These are phyloP conservation scores for Philonicus albiceps DNA, from an alignment of 2,888 invertebrate species.

Conservation along the genomic window DNA sequence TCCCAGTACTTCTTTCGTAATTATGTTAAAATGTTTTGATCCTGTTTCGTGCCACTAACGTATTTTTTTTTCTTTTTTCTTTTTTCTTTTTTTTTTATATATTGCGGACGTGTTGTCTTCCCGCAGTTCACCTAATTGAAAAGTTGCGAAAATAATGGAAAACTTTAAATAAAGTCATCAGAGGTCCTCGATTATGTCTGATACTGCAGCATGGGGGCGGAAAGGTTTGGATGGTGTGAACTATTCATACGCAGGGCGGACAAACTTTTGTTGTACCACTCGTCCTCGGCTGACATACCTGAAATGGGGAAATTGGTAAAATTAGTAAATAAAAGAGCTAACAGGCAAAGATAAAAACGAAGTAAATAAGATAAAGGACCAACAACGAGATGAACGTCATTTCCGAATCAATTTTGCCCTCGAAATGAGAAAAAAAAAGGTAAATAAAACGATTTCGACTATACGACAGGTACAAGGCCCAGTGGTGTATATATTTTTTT, in stretches of 20 bases:
- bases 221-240: conserved; percentile 92
- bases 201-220: conserved; percentile 96
- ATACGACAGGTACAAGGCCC: neutral
- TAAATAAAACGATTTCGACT: neutral
- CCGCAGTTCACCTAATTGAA: neutral
- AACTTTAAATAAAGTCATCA: conserved; percentile 62
- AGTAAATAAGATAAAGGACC: conserved; percentile 18
- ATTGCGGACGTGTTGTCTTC: neutral
- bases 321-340: neutral
- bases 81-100: too few species aligned
- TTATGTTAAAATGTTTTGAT: neutral
- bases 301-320: conserved; percentile 53
- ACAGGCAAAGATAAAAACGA: conserved; percentile 7
- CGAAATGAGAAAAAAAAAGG: neutral
- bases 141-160: neutral
- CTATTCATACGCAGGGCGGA: conserved; percentile 97
- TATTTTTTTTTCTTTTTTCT: too few species aligned
- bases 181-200: conserved; percentile 84
- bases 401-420: conserved; percentile 34
- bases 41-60: neutral
- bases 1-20: neutral
- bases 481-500: neutral
- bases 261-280: conserved; percentile 98
- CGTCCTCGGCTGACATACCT: conserved; percentile 94
- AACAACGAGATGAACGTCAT: conserved; percentile 17